These are phyloP conservation scores for Lasioglossum marginatum DNA, from an alignment of 2,888 invertebrate genomes.

Conservation along the genomic window DNA sequence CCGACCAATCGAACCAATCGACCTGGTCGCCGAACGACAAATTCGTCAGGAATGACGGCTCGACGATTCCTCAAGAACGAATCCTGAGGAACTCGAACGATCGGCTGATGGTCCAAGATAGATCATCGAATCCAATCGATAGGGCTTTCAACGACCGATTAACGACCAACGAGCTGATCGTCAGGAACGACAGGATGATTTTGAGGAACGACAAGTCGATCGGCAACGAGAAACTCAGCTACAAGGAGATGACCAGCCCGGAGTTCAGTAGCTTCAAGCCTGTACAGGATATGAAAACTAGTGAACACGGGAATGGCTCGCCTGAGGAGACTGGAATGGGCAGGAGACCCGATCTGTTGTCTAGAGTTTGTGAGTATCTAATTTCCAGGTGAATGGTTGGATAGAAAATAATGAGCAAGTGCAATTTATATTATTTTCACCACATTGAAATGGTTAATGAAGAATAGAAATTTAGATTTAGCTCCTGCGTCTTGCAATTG, in stretches of 20 bases:
- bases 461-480: too few species aligned
- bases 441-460: too few species aligned
- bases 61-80: constrained; percentile 65
- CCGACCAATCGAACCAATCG: constrained; percentile 82
- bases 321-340: constrained; percentile 78
- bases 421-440: too few species aligned
- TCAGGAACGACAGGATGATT: constrained; percentile 77
- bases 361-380: constrained; percentile 81
- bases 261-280: constrained; percentile 83
- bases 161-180: constrained; percentile 67
- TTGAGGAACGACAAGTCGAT: constrained; percentile 77
- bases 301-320: constrained; percentile 68
- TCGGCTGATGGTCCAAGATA: constrained; percentile 69
- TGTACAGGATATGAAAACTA: constrained; percentile 76
- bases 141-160: constrained; percentile 71
- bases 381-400: background rate
- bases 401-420: too few species aligned
- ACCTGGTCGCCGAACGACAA: constrained; percentile 82
- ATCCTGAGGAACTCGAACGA: constrained; percentile 75
- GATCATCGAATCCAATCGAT: constrained; percentile 70
- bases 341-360: constrained; percentile 81
- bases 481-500: too few species aligned
- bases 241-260: constrained; percentile 81
- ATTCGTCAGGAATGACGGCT: constrained; percentile 63
- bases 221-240: constrained; percentile 79